Base-by-base conservation (phyloP, 2,888 invertebrate species). In the Autographa gamma region DNA sequence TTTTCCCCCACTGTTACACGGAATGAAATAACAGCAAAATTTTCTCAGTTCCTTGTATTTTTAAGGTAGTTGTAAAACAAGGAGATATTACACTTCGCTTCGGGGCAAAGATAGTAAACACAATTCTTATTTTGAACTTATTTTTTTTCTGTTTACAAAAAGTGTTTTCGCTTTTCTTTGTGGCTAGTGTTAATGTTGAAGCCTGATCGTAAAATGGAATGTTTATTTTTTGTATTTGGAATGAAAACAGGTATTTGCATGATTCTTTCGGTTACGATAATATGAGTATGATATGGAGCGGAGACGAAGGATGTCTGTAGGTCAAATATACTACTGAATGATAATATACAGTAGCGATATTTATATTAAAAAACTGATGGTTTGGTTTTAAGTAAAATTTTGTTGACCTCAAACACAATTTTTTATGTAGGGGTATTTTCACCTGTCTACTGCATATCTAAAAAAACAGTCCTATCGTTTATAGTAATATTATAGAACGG, bases 21-120 rank as follows among this genome's bases (percentile, higher is more conserved):
- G 25, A 56, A 56, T 56, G 54, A 56, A 56, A 56, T 56, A 56
- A 56, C 19, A 56, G 25, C 54, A 56, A 56, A 54, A 56, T 19
- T 19, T n/a, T 19, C 54, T 56, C 54, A 56, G 54, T 56, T 56
- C 13, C 54, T 56, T 56, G 54, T 56, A 56, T 56, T 56, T 56
- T 56, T 56, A 56, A 25, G 54, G 54, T 56, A 56, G 54, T 56
- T 56, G 54, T 56, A 25, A 19, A 19, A 56, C 54, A 56, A 56
- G 25, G 9, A 25, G 54, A 56, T 56, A 25, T 56, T 56, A 56
- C 54, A 25, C 13, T 56, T 19, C 13, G 54, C 54, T 19, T 25
- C 3, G 25, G 19, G 25, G 25, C 25, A 14, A 56, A 56, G 48
- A n/a, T 48, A n/a, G 48, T 48, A 48, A 48, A 48, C 48, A 48